Evolutionary conservation across 30 jellyfish, hydroid and myxozoan species (phyloP).

Genomic region (Hydractinia echinata): DNA sequence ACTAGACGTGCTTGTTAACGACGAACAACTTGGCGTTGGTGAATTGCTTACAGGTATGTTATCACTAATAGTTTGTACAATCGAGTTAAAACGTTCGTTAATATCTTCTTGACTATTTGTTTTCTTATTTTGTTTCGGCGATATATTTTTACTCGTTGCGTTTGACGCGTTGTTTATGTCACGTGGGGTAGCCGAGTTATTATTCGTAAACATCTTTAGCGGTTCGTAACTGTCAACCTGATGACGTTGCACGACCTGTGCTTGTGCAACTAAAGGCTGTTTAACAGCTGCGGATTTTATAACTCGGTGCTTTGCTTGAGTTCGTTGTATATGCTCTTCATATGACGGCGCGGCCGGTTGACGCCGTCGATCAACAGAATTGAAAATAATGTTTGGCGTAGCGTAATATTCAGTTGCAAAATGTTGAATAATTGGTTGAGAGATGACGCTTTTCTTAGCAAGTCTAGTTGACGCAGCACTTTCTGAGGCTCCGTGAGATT

Average conservation of each 20-base stretch:
- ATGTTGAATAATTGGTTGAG: constrained; percentile 40
- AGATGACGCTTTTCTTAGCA: constrained; percentile 24
- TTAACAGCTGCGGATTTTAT: constrained; percentile 24
- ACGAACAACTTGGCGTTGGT: background rate
- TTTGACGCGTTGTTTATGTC: background rate
- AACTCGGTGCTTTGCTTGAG: constrained; percentile 47
- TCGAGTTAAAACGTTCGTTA: background rate
- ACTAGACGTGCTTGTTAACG: constrained; percentile 2
- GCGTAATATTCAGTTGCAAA: constrained; percentile 36
- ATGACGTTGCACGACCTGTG: constrained; percentile 2
- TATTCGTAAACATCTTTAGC: background rate
- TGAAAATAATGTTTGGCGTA: constrained; percentile 49
- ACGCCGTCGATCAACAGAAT: constrained; percentile 57
- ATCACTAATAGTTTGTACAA: background rate
- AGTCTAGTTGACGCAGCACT: background rate
- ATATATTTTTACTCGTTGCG: background rate
- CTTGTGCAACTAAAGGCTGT: constrained; percentile 19
- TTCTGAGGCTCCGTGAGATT: background rate
- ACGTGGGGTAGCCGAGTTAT: background rate
- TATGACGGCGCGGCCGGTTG: constrained; percentile 85
- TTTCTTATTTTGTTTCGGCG: background rate
- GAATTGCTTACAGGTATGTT: background rate
- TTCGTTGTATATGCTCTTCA: constrained; percentile 79
- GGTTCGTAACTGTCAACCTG: constrained; percentile 24
- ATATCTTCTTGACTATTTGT: background rate